Percentiles rank a stretch among this genome's conserved stretches.
These are phyloP conservation scores for Hucho hucho DNA, from an alignment of 2,113 vertebrate species.

Conservation along the genomic window DNA sequence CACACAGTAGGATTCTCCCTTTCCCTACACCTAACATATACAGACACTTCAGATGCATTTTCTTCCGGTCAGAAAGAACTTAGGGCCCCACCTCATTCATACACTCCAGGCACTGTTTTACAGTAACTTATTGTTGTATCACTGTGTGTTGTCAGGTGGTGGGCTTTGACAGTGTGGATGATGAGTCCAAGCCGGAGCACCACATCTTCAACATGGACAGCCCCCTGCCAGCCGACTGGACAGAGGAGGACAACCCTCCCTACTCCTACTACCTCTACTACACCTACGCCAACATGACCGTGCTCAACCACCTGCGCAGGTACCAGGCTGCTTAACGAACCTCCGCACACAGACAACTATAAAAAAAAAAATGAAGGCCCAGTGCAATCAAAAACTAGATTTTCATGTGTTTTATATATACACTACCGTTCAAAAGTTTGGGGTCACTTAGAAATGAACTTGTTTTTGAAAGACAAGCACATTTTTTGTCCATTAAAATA, in stretches of 20 bases:
- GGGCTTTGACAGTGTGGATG: slow-evolving; percentile 96
- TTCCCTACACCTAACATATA: too few species aligned
- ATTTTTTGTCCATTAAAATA: too few species aligned
- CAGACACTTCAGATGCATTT: too few species aligned
- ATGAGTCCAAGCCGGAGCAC: slow-evolving; percentile 94
- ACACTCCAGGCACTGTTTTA: too few species aligned
- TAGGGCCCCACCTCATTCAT: too few species aligned
- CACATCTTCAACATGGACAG: slow-evolving; percentile 94
- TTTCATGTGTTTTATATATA: too few species aligned
- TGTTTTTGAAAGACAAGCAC: too few species aligned
- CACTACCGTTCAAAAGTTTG: too few species aligned
- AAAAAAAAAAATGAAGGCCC: neutral
- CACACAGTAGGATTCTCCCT: too few species aligned
- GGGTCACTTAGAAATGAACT: too few species aligned
- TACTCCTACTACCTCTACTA: slow-evolving; percentile 98
- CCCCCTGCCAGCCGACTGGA: slow-evolving; percentile 85
- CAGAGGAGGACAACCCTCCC: slow-evolving; percentile 89
- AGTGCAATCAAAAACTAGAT: neutral
- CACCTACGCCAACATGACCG: slow-evolving; percentile 94
- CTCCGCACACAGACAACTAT: neutral
- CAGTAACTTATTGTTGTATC: neutral
- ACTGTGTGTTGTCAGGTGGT: slow-evolving; percentile 79
- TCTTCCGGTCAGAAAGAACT: too few species aligned
- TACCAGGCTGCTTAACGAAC: slow-evolving; percentile 43
- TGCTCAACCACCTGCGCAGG: slow-evolving; percentile 94